phyloP scores from a whole-genome alignment of 2,797 vertebrate species.

The Rhinichthys osculus region DNA sequence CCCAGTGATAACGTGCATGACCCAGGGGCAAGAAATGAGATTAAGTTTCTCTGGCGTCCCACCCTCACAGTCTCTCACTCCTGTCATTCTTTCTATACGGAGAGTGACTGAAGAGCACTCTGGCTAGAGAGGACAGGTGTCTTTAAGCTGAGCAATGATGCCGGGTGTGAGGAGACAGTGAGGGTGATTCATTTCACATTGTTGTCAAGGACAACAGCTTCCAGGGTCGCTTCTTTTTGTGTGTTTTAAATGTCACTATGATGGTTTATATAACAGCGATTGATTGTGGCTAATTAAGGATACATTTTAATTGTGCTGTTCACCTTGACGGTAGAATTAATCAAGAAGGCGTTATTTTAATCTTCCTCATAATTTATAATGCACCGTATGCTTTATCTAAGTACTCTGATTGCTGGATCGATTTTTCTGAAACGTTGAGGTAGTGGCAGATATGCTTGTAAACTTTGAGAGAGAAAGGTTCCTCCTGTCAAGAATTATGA shows the following conservation, averaged over 20 bases:
- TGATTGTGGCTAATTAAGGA: conserved; percentile 60
- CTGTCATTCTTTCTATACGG: conserved; percentile 34
- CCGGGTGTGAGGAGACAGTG: conserved; percentile 18
- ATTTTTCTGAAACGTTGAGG: conserved; percentile 27
- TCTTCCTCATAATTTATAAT: conserved; percentile 33
- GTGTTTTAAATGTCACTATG: conserved; percentile 34
- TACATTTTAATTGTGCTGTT: conserved; percentile 45
- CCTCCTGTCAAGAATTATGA: conserved; percentile 44
- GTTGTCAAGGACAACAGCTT: conserved; percentile 48
- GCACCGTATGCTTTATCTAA: conserved; percentile 27
- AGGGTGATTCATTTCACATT: conserved; percentile 17
- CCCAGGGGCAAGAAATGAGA: conserved; percentile 66
- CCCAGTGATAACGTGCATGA: conserved; percentile 67
- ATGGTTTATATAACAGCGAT: conserved; percentile 59
- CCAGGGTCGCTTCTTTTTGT: not conserved
- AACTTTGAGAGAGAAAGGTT: conserved; percentile 29
- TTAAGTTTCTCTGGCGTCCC: conserved; percentile 53
- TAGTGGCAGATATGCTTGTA: conserved; percentile 48
- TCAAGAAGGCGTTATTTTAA: conserved; percentile 1
- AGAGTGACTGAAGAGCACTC: conserved; percentile 34
- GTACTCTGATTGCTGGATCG: conserved; percentile 8
- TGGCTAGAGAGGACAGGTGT: conserved; percentile 43
- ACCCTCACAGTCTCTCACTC: conserved; percentile 36
- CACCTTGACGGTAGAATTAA: conserved; percentile 48
- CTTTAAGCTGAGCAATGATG: conserved; percentile 26